A percentile compares a stretch with the other conserved stretches of the same genome.
phyloP scores from a whole-genome alignment of 2,888 invertebrate species.

The Erebia ligea region DNA sequence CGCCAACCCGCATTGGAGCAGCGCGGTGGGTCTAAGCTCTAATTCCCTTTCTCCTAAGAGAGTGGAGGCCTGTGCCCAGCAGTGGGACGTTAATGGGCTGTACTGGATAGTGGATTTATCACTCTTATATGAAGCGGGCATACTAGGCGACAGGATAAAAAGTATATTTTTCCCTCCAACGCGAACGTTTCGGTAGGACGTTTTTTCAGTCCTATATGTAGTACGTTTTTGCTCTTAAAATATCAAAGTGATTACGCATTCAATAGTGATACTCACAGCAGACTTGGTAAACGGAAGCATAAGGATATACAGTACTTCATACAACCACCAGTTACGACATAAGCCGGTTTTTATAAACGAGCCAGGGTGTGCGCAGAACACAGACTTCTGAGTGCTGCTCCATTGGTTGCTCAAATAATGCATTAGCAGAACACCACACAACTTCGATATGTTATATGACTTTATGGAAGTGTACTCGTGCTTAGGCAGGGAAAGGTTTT shows the following conservation, averaged over 20 bases:
- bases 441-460: slow-evolving; percentile 94
- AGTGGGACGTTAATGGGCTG: too few relatives aligned
- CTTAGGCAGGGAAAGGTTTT: slow-evolving; percentile 87
- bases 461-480: slow-evolving; percentile 90
- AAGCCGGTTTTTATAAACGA: slow-evolving; percentile 93
- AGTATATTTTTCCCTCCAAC: too few relatives aligned
- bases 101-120: too few relatives aligned
- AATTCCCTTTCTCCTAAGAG: too few relatives aligned
- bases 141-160: too few relatives aligned
- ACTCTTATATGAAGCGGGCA: too few relatives aligned
- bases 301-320: slow-evolving; percentile 88
- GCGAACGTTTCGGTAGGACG: too few relatives aligned
- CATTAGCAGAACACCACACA: slow-evolving; percentile 90
- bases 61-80: too few relatives aligned
- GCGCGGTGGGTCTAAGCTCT: too few relatives aligned
- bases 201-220: too few relatives aligned
- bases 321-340: slow-evolving; percentile 93
- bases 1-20: too few relatives aligned
- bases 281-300: slow-evolving; percentile 96
- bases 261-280: slow-evolving; percentile 83
- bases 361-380: slow-evolving; percentile 94
- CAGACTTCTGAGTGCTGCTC: slow-evolving; percentile 85
- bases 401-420: slow-evolving; percentile 86
- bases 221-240: not conserved
- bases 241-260: not conserved